Percentiles rank a stretch among this genome's conserved stretches.
These are phyloP conservation scores for Apis dorsata DNA, from an alignment of 1,140 invertebrate species.

Conservation along the genomic window DNA sequence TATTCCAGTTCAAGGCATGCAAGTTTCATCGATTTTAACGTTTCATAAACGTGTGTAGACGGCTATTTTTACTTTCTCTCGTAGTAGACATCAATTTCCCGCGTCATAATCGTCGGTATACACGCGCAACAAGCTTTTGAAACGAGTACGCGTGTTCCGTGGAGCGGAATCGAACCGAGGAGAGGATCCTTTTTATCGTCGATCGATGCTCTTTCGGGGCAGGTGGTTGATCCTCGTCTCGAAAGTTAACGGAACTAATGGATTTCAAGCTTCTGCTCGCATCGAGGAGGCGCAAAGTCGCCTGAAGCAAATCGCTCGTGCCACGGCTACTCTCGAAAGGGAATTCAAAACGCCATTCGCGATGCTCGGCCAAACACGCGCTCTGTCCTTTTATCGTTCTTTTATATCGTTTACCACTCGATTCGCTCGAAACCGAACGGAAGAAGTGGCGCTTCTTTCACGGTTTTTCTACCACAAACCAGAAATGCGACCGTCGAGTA, in stretches of 20 bases:
- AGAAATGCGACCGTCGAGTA: slow-evolving; percentile 30
- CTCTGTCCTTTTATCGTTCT: slow-evolving; percentile 22
- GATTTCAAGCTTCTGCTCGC: slow-evolving; percentile 61
- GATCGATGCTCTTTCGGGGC: slow-evolving; percentile 23
- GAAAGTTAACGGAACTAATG: slow-evolving; percentile 66
- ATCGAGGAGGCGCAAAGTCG: slow-evolving; percentile 44
- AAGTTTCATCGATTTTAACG: slow-evolving; percentile 26
- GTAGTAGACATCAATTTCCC: slow-evolving; percentile 15
- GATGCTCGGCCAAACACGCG: slow-evolving; percentile 12
- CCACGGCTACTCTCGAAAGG: slow-evolving; percentile 37
- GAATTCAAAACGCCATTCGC: slow-evolving; percentile 24
- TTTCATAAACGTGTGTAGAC: not conserved
- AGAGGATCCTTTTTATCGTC: slow-evolving; percentile 21
- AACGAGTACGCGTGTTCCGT: not conserved
- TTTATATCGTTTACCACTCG: slow-evolving; percentile 21
- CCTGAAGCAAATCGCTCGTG: slow-evolving; percentile 59
- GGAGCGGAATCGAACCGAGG: not conserved
- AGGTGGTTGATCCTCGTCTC: slow-evolving; percentile 55
- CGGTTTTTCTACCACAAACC: slow-evolving; percentile 25
- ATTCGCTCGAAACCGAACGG: slow-evolving; percentile 32
- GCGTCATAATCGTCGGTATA: not conserved
- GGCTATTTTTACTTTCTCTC: slow-evolving; percentile 37
- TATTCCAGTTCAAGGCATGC: slow-evolving; percentile 39
- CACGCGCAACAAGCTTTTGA: not conserved
- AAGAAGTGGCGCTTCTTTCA: slow-evolving; percentile 48